Evolutionary conservation across 1,140 invertebrate genomes (phyloP).

Genomic region (Eubasilissa regina): DNA sequence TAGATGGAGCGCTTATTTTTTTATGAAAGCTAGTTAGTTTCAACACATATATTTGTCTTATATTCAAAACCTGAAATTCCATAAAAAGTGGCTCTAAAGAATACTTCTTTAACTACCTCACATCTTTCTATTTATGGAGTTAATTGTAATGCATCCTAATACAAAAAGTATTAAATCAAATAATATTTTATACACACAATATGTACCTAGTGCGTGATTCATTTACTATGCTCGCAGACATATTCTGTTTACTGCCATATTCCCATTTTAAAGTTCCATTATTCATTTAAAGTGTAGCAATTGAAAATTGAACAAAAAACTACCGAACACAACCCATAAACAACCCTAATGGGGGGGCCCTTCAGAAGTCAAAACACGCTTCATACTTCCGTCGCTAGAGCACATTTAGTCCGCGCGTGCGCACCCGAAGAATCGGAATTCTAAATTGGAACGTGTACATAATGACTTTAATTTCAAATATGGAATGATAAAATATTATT

Average conservation of each 20-base stretch:
- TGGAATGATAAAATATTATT: neutral
- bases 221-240: neutral
- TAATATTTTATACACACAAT: no score
- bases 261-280: constrained; percentile 54
- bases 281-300: constrained; percentile 47
- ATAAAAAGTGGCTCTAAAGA: no score
- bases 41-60: no score
- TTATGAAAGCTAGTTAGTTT: no score
- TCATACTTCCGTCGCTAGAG: constrained; percentile 17
- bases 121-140: no score
- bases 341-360: constrained; percentile 52
- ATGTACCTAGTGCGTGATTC: neutral
- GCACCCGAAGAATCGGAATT: constrained; percentile 51
- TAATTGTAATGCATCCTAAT: no score
- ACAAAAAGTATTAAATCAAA: no score
- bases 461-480: neutral
- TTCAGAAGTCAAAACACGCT: constrained; percentile 50
- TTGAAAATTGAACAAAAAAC: constrained; percentile 41
- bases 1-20: no score
- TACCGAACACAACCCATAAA: constrained; percentile 56
- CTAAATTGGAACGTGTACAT: constrained; percentile 36
- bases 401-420: constrained; percentile 56
- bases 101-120: no score
- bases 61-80: no score
- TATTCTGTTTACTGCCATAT: neutral